phyloP scores from a whole-genome alignment of 53 echinoderm and acorn worm genomes.

The Luidia sarsii region DNA sequence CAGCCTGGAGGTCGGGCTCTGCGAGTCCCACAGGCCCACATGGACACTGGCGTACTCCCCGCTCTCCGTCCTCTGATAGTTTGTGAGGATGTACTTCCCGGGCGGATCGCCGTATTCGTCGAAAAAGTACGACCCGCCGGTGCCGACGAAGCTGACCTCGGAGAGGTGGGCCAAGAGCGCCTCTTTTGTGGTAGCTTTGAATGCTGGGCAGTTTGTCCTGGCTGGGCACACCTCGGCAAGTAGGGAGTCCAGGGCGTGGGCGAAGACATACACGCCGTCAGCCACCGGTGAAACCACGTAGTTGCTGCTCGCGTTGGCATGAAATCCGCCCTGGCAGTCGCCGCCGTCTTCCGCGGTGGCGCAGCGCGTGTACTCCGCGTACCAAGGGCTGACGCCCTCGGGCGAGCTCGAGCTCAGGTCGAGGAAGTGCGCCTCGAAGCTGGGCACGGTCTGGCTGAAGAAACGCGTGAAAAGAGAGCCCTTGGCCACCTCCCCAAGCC shows the following conservation, averaged over 20 bases:
- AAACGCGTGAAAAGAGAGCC: conserved; percentile 51
- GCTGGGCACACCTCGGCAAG: conserved; percentile 6
- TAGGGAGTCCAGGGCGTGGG: conserved; percentile 67
- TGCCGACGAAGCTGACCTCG: conserved; percentile 32
- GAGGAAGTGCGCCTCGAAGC: conserved; percentile 12
- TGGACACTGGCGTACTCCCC: conserved; percentile 6
- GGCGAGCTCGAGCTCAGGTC: not conserved
- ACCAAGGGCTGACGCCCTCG: conserved; percentile 53
- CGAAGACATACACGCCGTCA: conserved; percentile 78
- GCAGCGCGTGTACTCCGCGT: not conserved
- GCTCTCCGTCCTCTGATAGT: conserved; percentile 21
- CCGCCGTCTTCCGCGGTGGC: not conserved
- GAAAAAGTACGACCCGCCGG: conserved; percentile 23
- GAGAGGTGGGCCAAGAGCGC: not conserved
- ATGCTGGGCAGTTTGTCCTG: not conserved
- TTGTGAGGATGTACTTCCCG: conserved; percentile 48
- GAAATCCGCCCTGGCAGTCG: conserved; percentile 22
- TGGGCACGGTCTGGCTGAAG: conserved; percentile 11
- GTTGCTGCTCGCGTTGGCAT: conserved; percentile 7
- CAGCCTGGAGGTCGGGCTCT: conserved; percentile 16
- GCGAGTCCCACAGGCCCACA: conserved; percentile 53
- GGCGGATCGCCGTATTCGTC: conserved; percentile 51
- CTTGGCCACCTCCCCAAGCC: conserved; percentile 33
- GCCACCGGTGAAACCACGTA: conserved; percentile 46
- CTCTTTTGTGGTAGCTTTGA: not conserved